Evolutionary conservation across 1,140 invertebrate genomes (phyloP), one percentile per base, ranked within the genome.

Genomic region (Tetramorium alpestre): DNA sequence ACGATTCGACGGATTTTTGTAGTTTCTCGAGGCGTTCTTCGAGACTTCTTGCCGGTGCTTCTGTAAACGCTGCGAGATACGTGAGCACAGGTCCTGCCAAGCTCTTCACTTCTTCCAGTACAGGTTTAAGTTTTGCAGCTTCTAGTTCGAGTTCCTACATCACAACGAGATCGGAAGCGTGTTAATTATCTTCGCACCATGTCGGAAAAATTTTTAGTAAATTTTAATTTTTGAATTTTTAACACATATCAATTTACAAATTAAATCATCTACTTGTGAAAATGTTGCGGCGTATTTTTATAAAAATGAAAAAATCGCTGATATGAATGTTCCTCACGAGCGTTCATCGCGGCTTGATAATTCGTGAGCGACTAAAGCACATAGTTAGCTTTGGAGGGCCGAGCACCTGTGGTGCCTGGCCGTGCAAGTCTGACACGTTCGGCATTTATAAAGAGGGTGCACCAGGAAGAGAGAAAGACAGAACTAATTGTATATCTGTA

Each of bases 101-200:
- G 11, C 91, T 91, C 85, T 94, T 91, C 3, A 96, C 92, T 44
- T 96, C 95, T 18, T 96, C 94, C 11, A 96, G 92, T 44, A 93
- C 91, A 3, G 95, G 94, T 89, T 95, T 94, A 11, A 96, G 89
- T 25, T 95, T 95, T 87, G 97, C 96, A 69, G 96, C 96, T 94
- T 97, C 97, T 56, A 95, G 92, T 88, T 96, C 95, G 82, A 97
- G 92, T 91, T 96, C 97, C 97, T 97, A 89, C 54, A n/a, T 93
- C 93, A 80, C 8, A 89, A 90, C 69, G 87, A 86, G 73, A 69
- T 86, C 69, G 25, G 6, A 49, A 60, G 13, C 16, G 44, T n/a
- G 18, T 58, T 58, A 70, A 60, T 16, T 18, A 8, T 73, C 7
- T 33, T 28, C 11, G 6, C 41, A 75, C 1, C 2, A n/a, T 60